A percentile compares a stretch with the other conserved stretches of the same genome.
These are phyloP conservation scores for Pectinophora gossypiella DNA, from an alignment of 1,140 invertebrate species.

Conservation along the genomic window DNA sequence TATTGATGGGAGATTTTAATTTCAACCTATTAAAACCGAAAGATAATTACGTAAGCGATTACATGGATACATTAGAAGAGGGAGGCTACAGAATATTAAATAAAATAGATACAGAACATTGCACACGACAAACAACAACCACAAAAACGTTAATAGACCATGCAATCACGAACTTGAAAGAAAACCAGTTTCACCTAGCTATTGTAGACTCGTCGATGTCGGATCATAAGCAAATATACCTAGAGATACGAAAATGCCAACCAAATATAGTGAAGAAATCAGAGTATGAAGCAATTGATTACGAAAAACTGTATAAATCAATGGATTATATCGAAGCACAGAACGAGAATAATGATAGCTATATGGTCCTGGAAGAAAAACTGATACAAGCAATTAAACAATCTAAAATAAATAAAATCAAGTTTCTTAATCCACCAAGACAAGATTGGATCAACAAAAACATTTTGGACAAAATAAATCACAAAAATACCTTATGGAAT, in stretches of 20 bases:
- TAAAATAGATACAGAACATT: too few species aligned
- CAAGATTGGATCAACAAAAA: constrained; percentile 7
- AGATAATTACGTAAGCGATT: too few species aligned
- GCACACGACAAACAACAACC: too few species aligned
- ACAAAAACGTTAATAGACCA: too few species aligned
- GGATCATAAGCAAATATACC: too few species aligned
- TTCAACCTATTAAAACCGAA: too few species aligned
- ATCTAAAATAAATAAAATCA: neutral
- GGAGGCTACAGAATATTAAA: too few species aligned
- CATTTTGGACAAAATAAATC: neutral
- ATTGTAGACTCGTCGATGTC: too few species aligned
- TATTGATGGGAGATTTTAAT: too few species aligned
- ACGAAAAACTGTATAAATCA: neutral
- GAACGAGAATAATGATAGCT: neutral
- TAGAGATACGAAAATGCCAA: constrained; percentile 12
- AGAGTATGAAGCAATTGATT: constrained; percentile 3
- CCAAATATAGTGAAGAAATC: neutral
- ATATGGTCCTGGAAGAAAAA: neutral
- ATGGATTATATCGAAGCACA: neutral
- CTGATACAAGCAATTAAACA: neutral
- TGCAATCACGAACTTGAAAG: too few species aligned
- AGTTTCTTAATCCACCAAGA: neutral
- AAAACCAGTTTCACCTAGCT: too few species aligned
- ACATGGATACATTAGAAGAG: too few species aligned
- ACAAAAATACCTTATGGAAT: neutral